Base-by-base conservation (phyloP, 2,888 invertebrate genomes). In the Limnephilus auricula region DNA sequence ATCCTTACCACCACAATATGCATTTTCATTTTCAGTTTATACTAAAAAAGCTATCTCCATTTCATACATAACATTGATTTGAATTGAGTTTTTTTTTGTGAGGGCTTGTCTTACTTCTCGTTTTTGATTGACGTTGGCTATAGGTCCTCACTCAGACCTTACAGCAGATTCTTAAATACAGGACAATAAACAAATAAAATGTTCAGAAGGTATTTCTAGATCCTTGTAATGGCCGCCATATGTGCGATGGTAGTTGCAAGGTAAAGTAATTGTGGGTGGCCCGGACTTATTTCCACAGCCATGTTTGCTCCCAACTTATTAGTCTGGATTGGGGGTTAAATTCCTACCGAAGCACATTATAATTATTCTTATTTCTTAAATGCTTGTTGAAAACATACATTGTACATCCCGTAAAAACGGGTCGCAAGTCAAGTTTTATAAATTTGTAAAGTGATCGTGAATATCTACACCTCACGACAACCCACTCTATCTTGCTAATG, bases 131-230 rank as follows among this genome's bases (percentile, higher is more conserved):
- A 31, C 15, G 45, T 86, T 18, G 65, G 31, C 9, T 30, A 40
- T 40, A 30, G 79, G 90, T 90, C 85, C 90, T 90, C 90, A 65
- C 90, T 84, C 89, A 90, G 90, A 40, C 30, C 90, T 37, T 90
- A 90, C 79, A 90, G 85, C 90, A 90, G 85, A 65, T 65, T 65
- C 25, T 25, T 65, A 65, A 91, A 89, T 91, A 85, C 89, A 45
- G 79, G 85, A 91, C 83, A 90, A 92, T 92, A 92, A 92, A 92
- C 92, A 92, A 92, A 92, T 92, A 92, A 90, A 92, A 89, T 91
- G 90, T 50, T 89, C 90, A 83, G 90, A 89, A 89, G 90, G 79
- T 25, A 65, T 65, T 65, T 65, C 65, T 65, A 65, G 50, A 50
- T 50, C 50, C 18, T 5, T 18, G 65, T 88, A 88, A 88, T 88